These are phyloP conservation scores for Dynastes maya DNA, from an alignment of 2,888 invertebrate genomes.

Conservation along the genomic window DNA sequence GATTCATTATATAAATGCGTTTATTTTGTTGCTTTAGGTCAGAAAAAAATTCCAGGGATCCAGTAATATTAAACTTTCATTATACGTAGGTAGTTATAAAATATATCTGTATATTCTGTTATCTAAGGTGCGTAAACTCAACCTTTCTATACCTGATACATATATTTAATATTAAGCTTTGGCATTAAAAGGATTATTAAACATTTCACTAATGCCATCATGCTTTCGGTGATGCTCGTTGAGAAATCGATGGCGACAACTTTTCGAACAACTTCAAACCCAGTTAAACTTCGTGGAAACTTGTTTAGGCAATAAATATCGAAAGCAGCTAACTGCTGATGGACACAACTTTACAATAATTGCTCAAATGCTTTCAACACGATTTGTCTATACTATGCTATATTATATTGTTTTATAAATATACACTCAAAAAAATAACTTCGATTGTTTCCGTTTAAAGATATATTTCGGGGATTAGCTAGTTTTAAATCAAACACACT, in stretches of 20 bases:
- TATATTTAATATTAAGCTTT: not conserved
- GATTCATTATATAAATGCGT: not conserved
- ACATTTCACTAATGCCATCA: not conserved
- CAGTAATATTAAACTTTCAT: not conserved
- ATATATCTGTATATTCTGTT: too few relatives aligned
- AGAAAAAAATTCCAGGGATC: not conserved
- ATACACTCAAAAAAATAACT: too few relatives aligned
- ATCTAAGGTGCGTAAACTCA: too few relatives aligned
- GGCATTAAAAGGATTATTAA: not conserved
- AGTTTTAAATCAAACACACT: too few relatives aligned
- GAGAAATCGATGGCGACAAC: not conserved
- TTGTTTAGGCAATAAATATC: constrained; percentile 8
- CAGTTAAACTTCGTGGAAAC: not conserved
- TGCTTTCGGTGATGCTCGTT: not conserved
- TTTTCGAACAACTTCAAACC: not conserved
- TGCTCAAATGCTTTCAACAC: constrained; percentile 1
- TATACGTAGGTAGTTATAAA: not conserved
- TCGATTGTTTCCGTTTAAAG: too few relatives aligned
- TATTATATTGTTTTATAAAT: not conserved
- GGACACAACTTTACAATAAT: constrained; percentile 6
- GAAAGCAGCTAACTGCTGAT: not conserved
- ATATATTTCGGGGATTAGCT: too few relatives aligned
- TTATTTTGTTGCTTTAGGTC: not conserved
- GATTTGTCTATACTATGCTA: not conserved
- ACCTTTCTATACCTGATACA: too few relatives aligned